phyloP scores from a whole-genome alignment of 2,888 invertebrate genomes.

The Ochropacha duplaris region DNA sequence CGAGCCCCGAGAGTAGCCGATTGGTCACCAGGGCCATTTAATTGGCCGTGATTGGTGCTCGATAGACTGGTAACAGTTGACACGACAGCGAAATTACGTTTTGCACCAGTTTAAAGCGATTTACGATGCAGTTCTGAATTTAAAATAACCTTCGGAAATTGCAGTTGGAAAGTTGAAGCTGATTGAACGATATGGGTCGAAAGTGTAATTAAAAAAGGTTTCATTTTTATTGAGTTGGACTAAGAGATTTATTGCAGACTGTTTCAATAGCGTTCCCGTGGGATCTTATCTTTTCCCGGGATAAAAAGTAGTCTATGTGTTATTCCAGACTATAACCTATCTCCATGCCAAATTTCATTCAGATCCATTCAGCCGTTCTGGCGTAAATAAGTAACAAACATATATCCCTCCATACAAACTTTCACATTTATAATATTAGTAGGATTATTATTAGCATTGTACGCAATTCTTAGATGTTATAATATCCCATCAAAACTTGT shows the following conservation, averaged over 20 bases:
- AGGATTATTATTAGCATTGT: too few relatives aligned
- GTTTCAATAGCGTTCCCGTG: too few relatives aligned
- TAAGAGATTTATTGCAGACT: neutral
- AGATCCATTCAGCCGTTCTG: too few relatives aligned
- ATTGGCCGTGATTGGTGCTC: constrained; percentile 7
- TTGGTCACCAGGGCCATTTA: constrained; percentile 2
- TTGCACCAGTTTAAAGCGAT: constrained; percentile 6
- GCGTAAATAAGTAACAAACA: too few relatives aligned
- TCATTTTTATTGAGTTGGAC: neutral
- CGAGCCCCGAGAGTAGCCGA: neutral
- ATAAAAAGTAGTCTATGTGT: too few relatives aligned
- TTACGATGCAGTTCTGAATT: neutral
- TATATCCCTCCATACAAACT: too few relatives aligned
- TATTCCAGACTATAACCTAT: too few relatives aligned
- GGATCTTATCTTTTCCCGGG: too few relatives aligned
- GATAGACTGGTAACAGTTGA: constrained; percentile 5
- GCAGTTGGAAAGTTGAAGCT: neutral
- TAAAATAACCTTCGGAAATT: neutral
- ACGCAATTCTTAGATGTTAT: too few relatives aligned
- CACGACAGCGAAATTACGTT: constrained; percentile 6
- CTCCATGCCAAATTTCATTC: too few relatives aligned
- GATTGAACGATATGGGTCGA: neutral
- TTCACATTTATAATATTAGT: too few relatives aligned
- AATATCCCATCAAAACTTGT: too few relatives aligned
- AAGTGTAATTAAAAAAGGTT: neutral